phyloP scores from a whole-genome alignment of 2,888 invertebrate species.

The Synergus gifuensis region DNA sequence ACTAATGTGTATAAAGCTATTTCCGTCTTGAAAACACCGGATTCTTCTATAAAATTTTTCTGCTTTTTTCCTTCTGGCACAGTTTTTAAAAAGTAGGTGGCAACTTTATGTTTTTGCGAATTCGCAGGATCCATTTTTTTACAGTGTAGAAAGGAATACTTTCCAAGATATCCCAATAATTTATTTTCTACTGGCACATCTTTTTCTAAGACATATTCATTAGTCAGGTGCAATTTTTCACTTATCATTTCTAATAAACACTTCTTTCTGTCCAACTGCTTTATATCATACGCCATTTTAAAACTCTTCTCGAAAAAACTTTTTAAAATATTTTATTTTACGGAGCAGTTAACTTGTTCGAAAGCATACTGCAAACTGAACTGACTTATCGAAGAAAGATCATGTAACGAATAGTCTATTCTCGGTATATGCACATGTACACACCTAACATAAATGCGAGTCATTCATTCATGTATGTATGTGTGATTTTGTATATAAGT shows the following conservation, averaged over 20 bases:
- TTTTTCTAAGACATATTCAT: neutral
- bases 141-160: neutral
- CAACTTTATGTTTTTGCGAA: rapidly evolving
- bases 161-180: neutral
- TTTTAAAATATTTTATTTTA: neutral
- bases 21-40: constrained; percentile 63
- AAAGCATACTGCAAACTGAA: neutral
- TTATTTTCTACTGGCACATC: neutral
- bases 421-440: neutral
- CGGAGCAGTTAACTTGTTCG: neutral
- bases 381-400: neutral
- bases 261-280: neutral
- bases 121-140: neutral
- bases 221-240: constrained; percentile 4
- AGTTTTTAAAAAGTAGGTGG: neutral
- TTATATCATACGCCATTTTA: neutral
- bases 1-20: constrained; percentile 65
- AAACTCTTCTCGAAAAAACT: neutral
- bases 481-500: neutral
- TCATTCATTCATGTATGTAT: neutral
- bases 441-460: neutral
- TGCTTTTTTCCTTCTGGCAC: neutral
- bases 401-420: neutral
- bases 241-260: neutral
- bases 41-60: neutral